Base-by-base conservation (phyloP, 2,113 vertebrate genomes). In the Pipra filicauda region DNA sequence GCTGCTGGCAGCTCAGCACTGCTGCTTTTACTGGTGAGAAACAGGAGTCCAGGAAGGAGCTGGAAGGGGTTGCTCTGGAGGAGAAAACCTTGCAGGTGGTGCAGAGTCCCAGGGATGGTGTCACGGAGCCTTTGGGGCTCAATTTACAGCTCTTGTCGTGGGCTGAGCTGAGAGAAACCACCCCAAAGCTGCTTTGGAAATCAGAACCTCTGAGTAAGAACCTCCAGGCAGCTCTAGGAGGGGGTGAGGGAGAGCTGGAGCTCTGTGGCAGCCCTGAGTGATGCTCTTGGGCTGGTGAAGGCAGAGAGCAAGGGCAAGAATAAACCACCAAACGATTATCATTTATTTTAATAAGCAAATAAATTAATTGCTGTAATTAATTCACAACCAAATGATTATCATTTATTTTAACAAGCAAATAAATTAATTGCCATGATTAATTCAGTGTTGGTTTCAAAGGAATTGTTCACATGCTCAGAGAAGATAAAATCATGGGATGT, bases 91-190 rank as follows among this genome's bases (percentile, higher is more conserved):
- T 74, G 61, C 57, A 91, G 51, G 37, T 55, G 46, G 28, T 71
- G 23, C 46, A 75, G 9, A 57, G 26, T 78, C 17, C 22, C 33
- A 31, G 55, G 27, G 31, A 46, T 1, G 1, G 30, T 0, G 0
- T 35, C 8, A 0, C 52, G 52, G 52, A 80, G 31, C 31, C 20
- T 55, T 51, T 85, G 66, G 89, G 78, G 72, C 39, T 78, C 1
- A 2, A 27, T 46, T 35, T 41, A 43, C 39, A 65, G 31, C 57
- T 58, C 31, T n/a, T 58, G 33, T 22, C 18, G 13, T 59, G 57
- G n/a, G 57, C 70, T 59, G 49, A 65, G 69, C 44, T 70, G 55
- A 74, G 70, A 86, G 66, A 86, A 79, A 30, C 12, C 58, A 79
- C 26, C 30, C 37, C 48, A 62, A 57, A 75, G 43, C 39, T 66